These are phyloP conservation scores for Eumaeus atala DNA, from an alignment of 1,140 invertebrate species.

Conservation along the genomic window DNA sequence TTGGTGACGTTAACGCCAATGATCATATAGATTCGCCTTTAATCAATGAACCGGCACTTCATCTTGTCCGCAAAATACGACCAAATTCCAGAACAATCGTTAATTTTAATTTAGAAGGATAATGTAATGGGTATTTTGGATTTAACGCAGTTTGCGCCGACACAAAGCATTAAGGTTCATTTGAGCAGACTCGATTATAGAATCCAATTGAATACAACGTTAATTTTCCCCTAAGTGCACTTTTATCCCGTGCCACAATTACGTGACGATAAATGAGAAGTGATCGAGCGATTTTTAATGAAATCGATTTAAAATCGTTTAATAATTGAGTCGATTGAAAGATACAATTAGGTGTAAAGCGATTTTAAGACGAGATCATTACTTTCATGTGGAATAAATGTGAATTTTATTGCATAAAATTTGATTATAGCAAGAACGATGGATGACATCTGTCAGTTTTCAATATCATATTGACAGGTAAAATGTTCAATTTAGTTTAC, in stretches of 20 bases:
- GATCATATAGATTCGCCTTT: too few species aligned
- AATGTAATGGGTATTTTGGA: conserved; percentile 7
- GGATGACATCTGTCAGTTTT: too few species aligned
- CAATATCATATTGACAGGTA: too few species aligned
- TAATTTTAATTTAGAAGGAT: too few species aligned
- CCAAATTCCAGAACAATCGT: too few species aligned
- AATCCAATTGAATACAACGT: conserved; percentile 26
- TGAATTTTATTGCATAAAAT: too few species aligned
- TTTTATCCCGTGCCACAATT: conserved; percentile 26
- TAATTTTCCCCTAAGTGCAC: conserved; percentile 29
- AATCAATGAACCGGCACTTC: too few species aligned
- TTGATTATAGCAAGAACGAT: too few species aligned
- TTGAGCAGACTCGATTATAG: conserved; percentile 14
- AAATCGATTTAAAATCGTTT: conserved; percentile 17
- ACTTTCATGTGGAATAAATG: background rate
- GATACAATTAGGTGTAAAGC: background rate
- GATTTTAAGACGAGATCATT: conserved; percentile 2
- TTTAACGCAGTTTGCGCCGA: background rate
- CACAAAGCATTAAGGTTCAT: conserved; percentile 1
- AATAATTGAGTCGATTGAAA: conserved; percentile 2
- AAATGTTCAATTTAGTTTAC: too few species aligned
- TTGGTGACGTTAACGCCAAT: too few species aligned
- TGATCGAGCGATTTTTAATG: conserved; percentile 26
- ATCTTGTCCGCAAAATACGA: too few species aligned
- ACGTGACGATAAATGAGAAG: conserved; percentile 25